Base-by-base conservation (phyloP, 2,888 invertebrate genomes). In the Caenorhabditis sulstoni region DNA sequence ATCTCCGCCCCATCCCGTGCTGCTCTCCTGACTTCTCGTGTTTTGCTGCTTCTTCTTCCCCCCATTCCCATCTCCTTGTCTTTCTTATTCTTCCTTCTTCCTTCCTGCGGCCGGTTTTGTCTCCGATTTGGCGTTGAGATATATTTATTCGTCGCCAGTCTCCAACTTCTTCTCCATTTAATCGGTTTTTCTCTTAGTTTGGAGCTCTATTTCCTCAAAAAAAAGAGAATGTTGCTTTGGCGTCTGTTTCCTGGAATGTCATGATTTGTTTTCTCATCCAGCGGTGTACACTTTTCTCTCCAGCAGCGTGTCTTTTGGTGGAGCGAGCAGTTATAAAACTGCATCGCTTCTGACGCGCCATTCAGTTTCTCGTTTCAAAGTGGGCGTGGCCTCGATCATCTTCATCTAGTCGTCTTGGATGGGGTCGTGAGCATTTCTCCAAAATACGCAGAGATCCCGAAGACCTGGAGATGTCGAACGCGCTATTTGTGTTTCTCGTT, bases 141-240 rank as follows among this genome's bases (percentile, higher is more conserved):
- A 64, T 67, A 12, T 58, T 41, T 67, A 12, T 50, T 39, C 61
- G 47, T 57, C 12, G 47, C 23, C 22, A 59, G 29, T 37, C 47
- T 20, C 22, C 53, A 14, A 23, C 37, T 41, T 41, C 70, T 22
- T 16, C 41, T 9, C 50, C 55, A 49, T 47, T 50, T 73, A 73
- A 73, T 73, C 64, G 73, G 73, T 64, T 73, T 75, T 67, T 52
- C 12, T 29, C 52, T 29, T 7, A 47, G 53, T 55, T 35, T 41
- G 41, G 53, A 52, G 55, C 66, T 22, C 52, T 29, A 16, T 41
- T 35, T 39, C 55, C 18, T 11, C 52, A 18, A 16, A 47, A 61
- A 18, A 16, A 47, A 61, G 29, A 29, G 29, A 44, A 71, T 66
- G 59, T 71, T 71, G 71, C 64, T 29, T 57, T 73, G n/a, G n/a